Evolutionary conservation across 2,888 invertebrate species (phyloP).

Genomic region (Rhagophthalmus giganteus): DNA sequence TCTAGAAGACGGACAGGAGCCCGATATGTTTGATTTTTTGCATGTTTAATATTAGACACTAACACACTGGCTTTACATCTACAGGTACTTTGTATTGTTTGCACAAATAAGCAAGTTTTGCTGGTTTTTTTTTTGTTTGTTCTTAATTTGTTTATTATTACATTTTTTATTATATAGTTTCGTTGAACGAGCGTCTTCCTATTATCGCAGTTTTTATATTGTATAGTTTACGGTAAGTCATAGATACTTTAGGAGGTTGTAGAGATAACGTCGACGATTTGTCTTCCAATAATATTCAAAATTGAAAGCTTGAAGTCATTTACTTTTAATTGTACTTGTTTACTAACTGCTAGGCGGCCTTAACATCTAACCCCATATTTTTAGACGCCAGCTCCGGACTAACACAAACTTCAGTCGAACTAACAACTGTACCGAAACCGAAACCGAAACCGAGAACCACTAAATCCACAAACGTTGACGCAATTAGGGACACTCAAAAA

Average conservation of each 20-base stretch:
- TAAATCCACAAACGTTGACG: constrained; percentile 34
- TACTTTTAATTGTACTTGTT: constrained; percentile 31
- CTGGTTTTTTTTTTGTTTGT: constrained; percentile 36
- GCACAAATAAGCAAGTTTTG: constrained; percentile 35
- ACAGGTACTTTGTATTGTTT: constrained; percentile 28
- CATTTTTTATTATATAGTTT: constrained; percentile 25
- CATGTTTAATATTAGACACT: constrained; percentile 29
- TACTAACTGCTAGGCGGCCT: constrained; percentile 49
- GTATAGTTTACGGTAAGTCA: constrained; percentile 33
- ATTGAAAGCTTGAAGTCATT: constrained; percentile 27
- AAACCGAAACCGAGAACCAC: constrained; percentile 48
- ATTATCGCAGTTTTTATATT: constrained; percentile 17
- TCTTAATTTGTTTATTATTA: constrained; percentile 37
- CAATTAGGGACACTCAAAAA: constrained; percentile 28
- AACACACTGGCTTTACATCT: constrained; percentile 30
- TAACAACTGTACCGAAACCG: constrained; percentile 43
- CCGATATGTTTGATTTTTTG: constrained; percentile 54
- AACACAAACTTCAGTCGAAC: constrained; percentile 44
- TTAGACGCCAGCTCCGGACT: constrained; percentile 54
- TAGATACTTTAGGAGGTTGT: constrained; percentile 27
- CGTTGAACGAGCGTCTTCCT: constrained; percentile 1
- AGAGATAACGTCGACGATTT: constrained; percentile 29
- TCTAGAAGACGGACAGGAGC: constrained; percentile 38
- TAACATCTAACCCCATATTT: constrained; percentile 54
- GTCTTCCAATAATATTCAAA: constrained; percentile 42